A percentile compares a stretch with the other conserved stretches of the same genome.
Evolutionary conservation across 2,888 invertebrate genomes (phyloP).

Genomic region (Sycophila texana): DNA sequence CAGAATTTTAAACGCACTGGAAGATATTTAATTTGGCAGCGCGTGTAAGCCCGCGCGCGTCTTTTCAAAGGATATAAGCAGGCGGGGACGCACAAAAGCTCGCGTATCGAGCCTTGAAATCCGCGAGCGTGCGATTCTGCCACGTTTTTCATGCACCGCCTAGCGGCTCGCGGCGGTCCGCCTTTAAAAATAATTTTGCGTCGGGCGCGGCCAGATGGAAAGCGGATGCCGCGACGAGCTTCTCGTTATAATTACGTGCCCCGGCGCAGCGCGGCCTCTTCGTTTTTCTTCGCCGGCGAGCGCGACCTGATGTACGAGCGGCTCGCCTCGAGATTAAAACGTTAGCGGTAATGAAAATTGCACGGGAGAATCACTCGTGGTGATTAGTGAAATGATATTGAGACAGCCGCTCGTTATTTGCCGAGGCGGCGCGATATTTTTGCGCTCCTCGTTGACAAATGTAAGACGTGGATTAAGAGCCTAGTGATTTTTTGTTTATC

Average conservation of each 20-base stretch:
- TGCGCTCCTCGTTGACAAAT: too few species aligned
- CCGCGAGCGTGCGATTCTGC: conserved; percentile 18
- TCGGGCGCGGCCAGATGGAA: conserved; percentile 56
- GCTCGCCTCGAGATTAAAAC: neutral
- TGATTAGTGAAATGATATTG: too few species aligned
- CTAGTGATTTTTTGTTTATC: too few species aligned
- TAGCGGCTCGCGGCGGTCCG: conserved; percentile 29
- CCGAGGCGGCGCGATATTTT: too few species aligned
- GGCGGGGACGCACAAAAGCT: too few species aligned
- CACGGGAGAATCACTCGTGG: too few species aligned
- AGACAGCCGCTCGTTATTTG: too few species aligned
- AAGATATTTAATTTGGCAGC: neutral
- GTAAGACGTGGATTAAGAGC: too few species aligned
- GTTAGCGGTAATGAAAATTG: neutral
- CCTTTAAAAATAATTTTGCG: conserved; percentile 61
- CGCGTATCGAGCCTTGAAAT: too few species aligned
- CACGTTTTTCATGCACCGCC: conserved; percentile 29
- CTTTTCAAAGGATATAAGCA: neutral
- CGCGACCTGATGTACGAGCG: neutral
- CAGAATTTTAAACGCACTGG: too few species aligned
- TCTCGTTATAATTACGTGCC: conserved; percentile 34
- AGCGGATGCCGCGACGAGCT: conserved; percentile 50
- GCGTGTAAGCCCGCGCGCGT: neutral
- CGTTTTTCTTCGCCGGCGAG: conserved; percentile 1
- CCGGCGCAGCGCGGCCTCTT: neutral